Percentiles rank a stretch among this genome's conserved stretches.
Evolutionary conservation across 2,888 invertebrate genomes (phyloP).

Genomic region (Hymenopus coronatus): DNA sequence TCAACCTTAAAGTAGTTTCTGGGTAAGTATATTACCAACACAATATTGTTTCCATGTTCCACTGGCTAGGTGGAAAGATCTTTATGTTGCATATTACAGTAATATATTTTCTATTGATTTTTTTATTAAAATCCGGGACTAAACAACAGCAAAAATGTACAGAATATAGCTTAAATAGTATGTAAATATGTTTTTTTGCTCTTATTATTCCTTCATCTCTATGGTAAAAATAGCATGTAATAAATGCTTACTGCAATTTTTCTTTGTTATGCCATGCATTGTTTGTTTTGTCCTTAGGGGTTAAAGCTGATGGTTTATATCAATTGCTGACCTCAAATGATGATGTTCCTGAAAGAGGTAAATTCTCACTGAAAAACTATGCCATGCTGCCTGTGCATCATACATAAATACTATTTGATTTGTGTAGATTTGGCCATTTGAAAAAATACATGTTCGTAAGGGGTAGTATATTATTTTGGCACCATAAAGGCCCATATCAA

Average conservation of each 20-base stretch:
- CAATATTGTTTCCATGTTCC: too few relatives aligned
- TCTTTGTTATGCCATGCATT: neutral
- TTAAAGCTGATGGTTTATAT: constrained; percentile 56
- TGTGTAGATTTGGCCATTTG: neutral
- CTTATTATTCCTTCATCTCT: too few relatives aligned
- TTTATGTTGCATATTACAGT: too few relatives aligned
- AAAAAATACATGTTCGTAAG: neutral
- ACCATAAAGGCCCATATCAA: neutral
- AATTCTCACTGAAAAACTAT: neutral
- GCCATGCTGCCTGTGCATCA: neutral
- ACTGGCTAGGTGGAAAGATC: too few relatives aligned
- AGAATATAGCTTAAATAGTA: too few relatives aligned
- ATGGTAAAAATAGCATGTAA: too few relatives aligned
- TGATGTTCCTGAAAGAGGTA: constrained; percentile 36
- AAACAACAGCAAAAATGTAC: too few relatives aligned
- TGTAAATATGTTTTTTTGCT: too few relatives aligned
- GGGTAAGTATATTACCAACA: too few relatives aligned
- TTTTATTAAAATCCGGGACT: too few relatives aligned
- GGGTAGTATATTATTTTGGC: neutral
- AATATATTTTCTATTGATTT: too few relatives aligned
- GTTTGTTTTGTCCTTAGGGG: constrained; percentile 44
- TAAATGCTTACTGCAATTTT: neutral
- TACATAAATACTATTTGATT: neutral
- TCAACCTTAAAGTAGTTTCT: too few relatives aligned
- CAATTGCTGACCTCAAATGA: constrained; percentile 53